These are phyloP conservation scores for Rhagium mordax DNA, from an alignment of 2,888 invertebrate species.

Conservation along the genomic window DNA sequence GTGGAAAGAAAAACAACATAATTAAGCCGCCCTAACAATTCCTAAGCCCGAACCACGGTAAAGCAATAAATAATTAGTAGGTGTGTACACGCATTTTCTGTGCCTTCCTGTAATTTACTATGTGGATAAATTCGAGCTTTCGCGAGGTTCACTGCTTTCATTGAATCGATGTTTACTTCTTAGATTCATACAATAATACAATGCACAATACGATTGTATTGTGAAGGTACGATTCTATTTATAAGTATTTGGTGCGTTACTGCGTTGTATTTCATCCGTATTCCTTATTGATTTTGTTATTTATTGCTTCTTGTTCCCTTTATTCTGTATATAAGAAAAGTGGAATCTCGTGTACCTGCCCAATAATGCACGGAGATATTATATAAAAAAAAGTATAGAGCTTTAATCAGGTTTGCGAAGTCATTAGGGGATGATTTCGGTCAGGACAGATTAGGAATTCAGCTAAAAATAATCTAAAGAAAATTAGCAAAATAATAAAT, in stretches of 20 bases:
- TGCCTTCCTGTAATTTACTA: constrained; percentile 31
- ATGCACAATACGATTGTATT: constrained; percentile 33
- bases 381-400: constrained; percentile 15
- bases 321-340: constrained; percentile 31
- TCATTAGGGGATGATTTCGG: neutral
- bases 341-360: constrained; percentile 31
- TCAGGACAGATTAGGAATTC: neutral
- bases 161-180: constrained; percentile 34
- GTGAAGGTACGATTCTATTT: constrained; percentile 35
- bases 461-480: neutral
- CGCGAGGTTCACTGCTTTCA: constrained; percentile 32
- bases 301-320: constrained; percentile 32
- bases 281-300: constrained; percentile 34
- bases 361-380: constrained; percentile 23
- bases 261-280: constrained; percentile 34
- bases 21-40: neutral
- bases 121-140: constrained; percentile 26
- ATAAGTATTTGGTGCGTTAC: constrained; percentile 34
- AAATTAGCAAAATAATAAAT: no score
- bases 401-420: neutral
- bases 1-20: neutral
- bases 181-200: constrained; percentile 26
- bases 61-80: constrained; percentile 25
- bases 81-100: constrained; percentile 24
- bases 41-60: neutral